A percentile compares a stretch with the other conserved stretches of the same genome.
Evolutionary conservation across 2,888 invertebrate species (phyloP).

Genomic region (Rhyacophila evoluta): DNA sequence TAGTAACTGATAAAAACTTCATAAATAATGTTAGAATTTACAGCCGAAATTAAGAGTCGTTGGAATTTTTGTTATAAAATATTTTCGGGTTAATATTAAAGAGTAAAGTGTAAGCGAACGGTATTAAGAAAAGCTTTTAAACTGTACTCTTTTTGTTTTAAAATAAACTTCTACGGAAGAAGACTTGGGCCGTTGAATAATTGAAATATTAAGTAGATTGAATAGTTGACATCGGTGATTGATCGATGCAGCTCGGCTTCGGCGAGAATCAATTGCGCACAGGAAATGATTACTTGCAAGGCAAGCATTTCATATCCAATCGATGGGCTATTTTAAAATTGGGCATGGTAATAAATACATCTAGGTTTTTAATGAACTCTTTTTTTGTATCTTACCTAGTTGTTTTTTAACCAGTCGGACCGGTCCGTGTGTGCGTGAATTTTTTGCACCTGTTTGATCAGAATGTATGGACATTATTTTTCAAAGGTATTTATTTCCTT

Average conservation of each 20-base stretch:
- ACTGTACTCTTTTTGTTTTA: too few relatives aligned
- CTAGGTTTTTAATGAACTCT: slow-evolving; percentile 39
- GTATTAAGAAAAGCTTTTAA: too few relatives aligned
- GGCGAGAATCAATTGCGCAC: not conserved
- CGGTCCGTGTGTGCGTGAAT: slow-evolving; percentile 39
- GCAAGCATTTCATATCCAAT: not conserved
- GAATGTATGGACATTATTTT: slow-evolving; percentile 36
- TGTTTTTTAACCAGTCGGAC: slow-evolving; percentile 44
- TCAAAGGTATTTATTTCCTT: slow-evolving; percentile 33
- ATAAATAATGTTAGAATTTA: not conserved
- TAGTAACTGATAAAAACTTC: not conserved
- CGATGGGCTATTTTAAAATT: slow-evolving; percentile 34
- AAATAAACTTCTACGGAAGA: too few relatives aligned
- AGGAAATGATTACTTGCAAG: slow-evolving; percentile 13
- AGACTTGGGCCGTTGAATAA: too few relatives aligned
- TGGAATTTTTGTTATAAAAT: not conserved
- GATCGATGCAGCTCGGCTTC: not conserved
- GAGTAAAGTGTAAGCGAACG: too few relatives aligned
- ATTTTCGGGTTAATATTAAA: not conserved
- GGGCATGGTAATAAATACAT: slow-evolving; percentile 36
- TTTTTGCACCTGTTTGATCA: slow-evolving; percentile 49
- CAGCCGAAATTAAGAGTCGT: not conserved
- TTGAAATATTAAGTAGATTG: too few relatives aligned
- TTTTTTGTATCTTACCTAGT: slow-evolving; percentile 34
- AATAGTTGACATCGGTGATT: not conserved